Percentiles rank a stretch among this genome's conserved stretches.
Conservation (phyloP, 2,113 vertebrate genomes). For the Pygoscelis antarcticus region DNA sequence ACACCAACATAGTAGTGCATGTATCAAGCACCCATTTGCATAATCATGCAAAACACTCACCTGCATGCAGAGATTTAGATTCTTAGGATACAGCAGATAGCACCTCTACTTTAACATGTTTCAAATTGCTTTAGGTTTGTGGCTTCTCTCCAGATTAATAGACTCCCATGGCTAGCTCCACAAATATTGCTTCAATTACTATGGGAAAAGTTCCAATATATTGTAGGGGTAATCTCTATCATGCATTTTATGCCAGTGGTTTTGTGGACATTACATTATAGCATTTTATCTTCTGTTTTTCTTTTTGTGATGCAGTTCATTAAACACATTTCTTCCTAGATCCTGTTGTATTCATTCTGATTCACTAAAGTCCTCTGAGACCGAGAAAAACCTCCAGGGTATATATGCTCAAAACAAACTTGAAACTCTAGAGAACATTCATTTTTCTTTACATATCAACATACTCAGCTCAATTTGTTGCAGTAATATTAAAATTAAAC, state of each 20-base stretch:
- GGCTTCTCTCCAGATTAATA: neutral
- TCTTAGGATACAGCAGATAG: neutral
- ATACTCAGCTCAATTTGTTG: slow-evolving; percentile 40
- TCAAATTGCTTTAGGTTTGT: neutral
- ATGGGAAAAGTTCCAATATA: neutral
- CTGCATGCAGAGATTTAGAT: neutral
- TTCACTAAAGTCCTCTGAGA: slow-evolving; percentile 32
- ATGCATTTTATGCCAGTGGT: neutral
- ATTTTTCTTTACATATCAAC: slow-evolving; percentile 45
- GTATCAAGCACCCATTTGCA: neutral
- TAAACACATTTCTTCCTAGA: slow-evolving; percentile 31
- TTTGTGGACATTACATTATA: neutral
- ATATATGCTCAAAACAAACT: slow-evolving; percentile 29
- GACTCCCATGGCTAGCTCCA: neutral
- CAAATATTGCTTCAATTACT: neutral
- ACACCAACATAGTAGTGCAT: neutral
- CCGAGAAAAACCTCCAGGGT: slow-evolving; percentile 1
- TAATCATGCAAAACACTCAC: neutral
- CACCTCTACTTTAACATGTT: neutral
- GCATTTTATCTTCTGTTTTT: slow-evolving; percentile 37
- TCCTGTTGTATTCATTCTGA: slow-evolving; percentile 1
- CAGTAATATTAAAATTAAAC: slow-evolving; percentile 48
- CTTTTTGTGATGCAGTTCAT: slow-evolving; percentile 18
- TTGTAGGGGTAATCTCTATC: neutral
- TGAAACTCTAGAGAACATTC: neutral